Percentiles rank a stretch among this genome's conserved stretches.
phyloP scores from a whole-genome alignment of 1,140 invertebrate species.

The Tachypleus tridentatus region DNA sequence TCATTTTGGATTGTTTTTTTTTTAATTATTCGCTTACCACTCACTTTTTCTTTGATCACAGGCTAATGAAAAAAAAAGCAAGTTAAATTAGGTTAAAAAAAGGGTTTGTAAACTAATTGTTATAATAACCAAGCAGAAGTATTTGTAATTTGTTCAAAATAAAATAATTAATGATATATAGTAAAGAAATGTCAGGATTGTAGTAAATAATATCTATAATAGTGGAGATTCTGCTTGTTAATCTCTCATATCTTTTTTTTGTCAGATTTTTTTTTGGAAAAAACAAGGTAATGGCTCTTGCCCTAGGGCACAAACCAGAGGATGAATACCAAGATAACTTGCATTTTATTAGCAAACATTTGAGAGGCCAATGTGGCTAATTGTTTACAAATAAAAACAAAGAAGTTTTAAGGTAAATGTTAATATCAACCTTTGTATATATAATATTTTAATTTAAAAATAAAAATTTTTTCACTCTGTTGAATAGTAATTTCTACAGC shows the following conservation, averaged over 20 bases:
- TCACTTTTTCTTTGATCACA: no score
- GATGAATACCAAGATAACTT: slow-evolving; percentile 74
- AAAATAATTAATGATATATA: background rate
- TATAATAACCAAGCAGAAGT: background rate
- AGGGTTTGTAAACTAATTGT: no score
- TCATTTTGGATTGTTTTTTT: no score
- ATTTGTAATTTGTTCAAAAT: background rate
- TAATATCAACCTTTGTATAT: no score
- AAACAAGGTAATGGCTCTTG: slow-evolving; percentile 90
- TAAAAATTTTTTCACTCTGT: no score
- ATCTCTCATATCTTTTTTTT: background rate
- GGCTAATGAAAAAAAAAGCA: no score
- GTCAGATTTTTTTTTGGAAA: slow-evolving; percentile 92
- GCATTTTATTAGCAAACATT: slow-evolving; percentile 56
- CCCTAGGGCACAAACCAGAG: slow-evolving; percentile 68
- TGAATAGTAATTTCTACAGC: no score
- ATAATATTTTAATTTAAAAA: no score
- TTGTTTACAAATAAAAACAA: slow-evolving; percentile 81
- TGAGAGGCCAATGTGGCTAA: slow-evolving; percentile 84
- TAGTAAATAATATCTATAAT: background rate
- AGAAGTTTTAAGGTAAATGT: slow-evolving; percentile 49
- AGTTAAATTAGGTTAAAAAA: no score
- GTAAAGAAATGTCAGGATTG: background rate
- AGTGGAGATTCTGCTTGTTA: background rate
- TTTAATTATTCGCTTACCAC: no score